Evolutionary conservation across 1,140 invertebrate species (phyloP).

Genomic region (Lysiphlebus fabarum): DNA sequence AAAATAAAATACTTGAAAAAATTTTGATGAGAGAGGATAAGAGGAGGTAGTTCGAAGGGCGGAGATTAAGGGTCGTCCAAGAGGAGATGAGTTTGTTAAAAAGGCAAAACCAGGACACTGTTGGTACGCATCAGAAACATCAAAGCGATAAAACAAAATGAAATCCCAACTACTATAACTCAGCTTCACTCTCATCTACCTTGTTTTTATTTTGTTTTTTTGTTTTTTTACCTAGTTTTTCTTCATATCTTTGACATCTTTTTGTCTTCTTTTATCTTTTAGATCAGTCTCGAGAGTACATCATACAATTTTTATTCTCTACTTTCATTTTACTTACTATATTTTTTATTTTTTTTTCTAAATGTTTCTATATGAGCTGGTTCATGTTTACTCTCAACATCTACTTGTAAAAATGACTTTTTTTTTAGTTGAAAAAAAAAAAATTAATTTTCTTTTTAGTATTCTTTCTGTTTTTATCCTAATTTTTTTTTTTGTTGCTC

Average conservation of each 20-base stretch:
- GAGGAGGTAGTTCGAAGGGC: conserved; percentile 43
- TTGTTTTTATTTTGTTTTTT: conserved; percentile 31
- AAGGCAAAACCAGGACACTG: conserved; percentile 53
- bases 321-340: not conserved
- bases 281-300: conserved; percentile 5
- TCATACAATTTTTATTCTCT: not conserved
- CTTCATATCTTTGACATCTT: conserved; percentile 27
- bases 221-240: conserved; percentile 27
- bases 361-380: not conserved
- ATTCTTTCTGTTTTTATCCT: not conserved
- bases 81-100: conserved; percentile 56
- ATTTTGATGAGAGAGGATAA: conserved; percentile 34
- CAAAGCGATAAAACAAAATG: conserved; percentile 56
- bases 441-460: not conserved
- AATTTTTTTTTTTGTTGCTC: not conserved
- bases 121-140: conserved; percentile 53
- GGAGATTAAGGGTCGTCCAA: conserved; percentile 51
- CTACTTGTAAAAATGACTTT: conserved; percentile 11
- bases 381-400: conserved; percentile 18
- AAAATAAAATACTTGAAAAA: conserved; percentile 14
- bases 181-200: conserved; percentile 27
- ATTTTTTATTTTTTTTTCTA: not conserved
- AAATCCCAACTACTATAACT: conserved; percentile 51
- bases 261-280: conserved; percentile 10
- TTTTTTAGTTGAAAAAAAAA: conserved; percentile 2